phyloP scores from a whole-genome alignment of 2,797 vertebrate genomes.

The Cryptoblepharus egeriae region DNA sequence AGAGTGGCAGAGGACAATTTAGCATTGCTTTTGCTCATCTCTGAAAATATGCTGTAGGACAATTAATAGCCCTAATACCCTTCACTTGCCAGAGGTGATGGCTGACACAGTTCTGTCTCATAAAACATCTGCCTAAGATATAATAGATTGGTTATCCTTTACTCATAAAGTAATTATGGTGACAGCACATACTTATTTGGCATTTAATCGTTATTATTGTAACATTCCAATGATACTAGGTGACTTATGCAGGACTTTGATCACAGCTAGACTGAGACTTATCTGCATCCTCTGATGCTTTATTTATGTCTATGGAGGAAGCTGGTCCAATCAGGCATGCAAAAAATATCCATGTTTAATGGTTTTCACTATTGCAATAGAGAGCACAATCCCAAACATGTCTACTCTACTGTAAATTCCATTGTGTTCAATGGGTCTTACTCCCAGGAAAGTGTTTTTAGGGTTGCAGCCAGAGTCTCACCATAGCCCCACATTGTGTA shows the following conservation, averaged over 20 bases:
- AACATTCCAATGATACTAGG: conserved; percentile 7
- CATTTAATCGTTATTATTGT: background rate
- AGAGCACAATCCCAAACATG: too few relatives aligned
- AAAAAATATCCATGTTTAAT: background rate
- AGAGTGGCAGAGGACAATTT: conserved; percentile 30
- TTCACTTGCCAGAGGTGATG: conserved; percentile 14
- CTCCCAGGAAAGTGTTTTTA: too few relatives aligned
- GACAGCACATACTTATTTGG: background rate
- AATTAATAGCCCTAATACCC: conserved; percentile 30
- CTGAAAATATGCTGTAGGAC: conserved; percentile 18
- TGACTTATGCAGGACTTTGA: background rate
- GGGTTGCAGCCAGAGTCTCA: too few relatives aligned
- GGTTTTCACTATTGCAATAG: background rate
- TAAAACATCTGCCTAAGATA: conserved; percentile 18
- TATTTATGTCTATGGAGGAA: background rate
- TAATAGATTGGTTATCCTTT: conserved; percentile 12
- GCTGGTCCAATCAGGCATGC: background rate
- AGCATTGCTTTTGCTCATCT: conserved; percentile 28
- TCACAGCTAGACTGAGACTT: background rate
- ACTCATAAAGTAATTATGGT: conserved; percentile 5
- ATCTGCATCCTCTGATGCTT: background rate
- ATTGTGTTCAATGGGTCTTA: too few relatives aligned
- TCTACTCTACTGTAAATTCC: too few relatives aligned
- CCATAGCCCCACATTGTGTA: background rate
- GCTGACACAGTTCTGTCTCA: conserved; percentile 27